Base-by-base conservation (phyloP, 2,113 vertebrate genomes). In the Talpa occidentalis region DNA sequence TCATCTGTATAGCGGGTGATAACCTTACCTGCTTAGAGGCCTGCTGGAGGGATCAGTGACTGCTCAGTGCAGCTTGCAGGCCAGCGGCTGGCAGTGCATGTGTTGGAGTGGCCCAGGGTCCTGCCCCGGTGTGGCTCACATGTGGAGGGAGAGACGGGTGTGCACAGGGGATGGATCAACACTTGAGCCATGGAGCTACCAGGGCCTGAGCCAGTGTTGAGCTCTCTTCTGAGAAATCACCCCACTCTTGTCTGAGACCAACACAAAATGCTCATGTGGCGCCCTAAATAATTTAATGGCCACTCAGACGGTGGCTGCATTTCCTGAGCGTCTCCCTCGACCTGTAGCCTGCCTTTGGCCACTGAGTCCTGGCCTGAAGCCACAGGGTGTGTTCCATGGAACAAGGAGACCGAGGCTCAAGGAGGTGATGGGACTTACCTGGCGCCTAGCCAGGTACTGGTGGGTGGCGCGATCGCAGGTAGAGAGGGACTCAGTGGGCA, bases 201-300 rank as follows among this genome's bases (percentile, higher is more conserved):
- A 9, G n/a, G 59, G 10, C 9, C 0, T 0, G 22, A 49, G 56
- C n/a, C 52, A 12, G 56, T 2, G 0, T 5, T 24, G 79, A 22
- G n/a, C 28, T 35, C 21, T 35, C 5, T 28, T 16, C 44, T n/a
- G 66, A 59, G 66, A 59, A 86, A 24, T 10, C 1, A 16, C 69
- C 66, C 66, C 32, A 15, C 73, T n/a, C 74, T 59, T 30, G 37
- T 28, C 28, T 40, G 6, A 22, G 32, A 28, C 26, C 15, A n/a
- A 24, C 40, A 24, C 40, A 4, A 21, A 19, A 7, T 37, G 7
- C 0, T 54, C 56, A 5, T 0, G 22, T 9, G 1, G 22, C 0
- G 0, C 28, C 8, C 6, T 21, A 28, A 26, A 22, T n/a, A 16
- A n/a, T 4, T 32, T 28, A 54, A 12, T 12, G 9, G 3, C 35